phyloP scores from a whole-genome alignment of 2,888 invertebrate genomes.

The Drosophila cracens region DNA sequence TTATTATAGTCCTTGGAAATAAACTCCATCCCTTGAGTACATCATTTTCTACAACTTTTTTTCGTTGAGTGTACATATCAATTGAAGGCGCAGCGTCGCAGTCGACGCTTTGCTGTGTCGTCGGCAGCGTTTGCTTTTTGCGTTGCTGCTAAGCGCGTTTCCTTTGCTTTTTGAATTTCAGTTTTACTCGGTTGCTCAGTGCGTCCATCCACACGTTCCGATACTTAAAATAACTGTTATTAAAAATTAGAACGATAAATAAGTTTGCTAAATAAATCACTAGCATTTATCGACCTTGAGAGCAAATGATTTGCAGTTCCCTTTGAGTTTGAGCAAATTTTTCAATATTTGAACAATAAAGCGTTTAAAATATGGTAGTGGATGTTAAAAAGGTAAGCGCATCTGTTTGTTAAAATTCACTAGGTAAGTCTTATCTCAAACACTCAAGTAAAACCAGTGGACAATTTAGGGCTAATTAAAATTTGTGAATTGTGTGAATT shows the following conservation, averaged over 20 bases:
- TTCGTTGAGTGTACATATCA: slow-evolving; percentile 17
- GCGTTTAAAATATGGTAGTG: slow-evolving; percentile 50
- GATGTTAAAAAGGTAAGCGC: slow-evolving; percentile 61
- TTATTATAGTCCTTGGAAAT: background rate
- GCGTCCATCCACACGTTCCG: slow-evolving; percentile 59
- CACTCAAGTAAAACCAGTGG: background rate
- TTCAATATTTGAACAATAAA: background rate
- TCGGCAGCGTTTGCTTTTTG: slow-evolving; percentile 38
- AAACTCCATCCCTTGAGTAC: background rate
- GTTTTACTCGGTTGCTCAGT: slow-evolving; percentile 73
- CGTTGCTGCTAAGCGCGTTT: slow-evolving; percentile 67
- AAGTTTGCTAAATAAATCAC: background rate
- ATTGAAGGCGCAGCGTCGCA: slow-evolving; percentile 36
- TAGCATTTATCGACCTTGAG: background rate
- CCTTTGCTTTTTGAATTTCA: slow-evolving; percentile 78
- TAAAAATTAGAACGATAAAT: slow-evolving; percentile 1
- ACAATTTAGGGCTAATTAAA: no score
- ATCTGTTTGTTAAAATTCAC: no score
- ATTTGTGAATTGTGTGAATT: background rate
- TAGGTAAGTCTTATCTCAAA: background rate
- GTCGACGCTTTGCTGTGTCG: slow-evolving; percentile 24
- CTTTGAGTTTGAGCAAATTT: background rate
- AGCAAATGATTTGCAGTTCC: slow-evolving; percentile 10
- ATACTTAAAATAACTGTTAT: slow-evolving; percentile 30
- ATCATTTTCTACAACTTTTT: background rate